Evolutionary conservation across 2,888 invertebrate species (phyloP), one percentile per base, ranked within the genome.

Genomic region (Taenaris catops): DNA sequence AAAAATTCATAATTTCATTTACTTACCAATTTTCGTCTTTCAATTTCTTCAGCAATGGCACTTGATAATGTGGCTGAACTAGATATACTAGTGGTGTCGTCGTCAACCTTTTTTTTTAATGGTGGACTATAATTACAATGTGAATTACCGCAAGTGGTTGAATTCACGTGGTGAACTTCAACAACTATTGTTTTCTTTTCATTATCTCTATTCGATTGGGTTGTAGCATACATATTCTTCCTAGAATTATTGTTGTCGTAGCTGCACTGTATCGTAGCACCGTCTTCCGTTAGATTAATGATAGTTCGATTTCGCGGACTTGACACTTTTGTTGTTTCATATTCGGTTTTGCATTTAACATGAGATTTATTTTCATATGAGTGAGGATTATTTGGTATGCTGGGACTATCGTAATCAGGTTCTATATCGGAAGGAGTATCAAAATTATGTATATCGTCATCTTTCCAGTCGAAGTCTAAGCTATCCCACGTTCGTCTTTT

Each of bases 221-320:
- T 79, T 7, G 74, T 74, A 6, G 72, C 49, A 52, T 71, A 78
- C 25, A 64, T 68, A 51, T 56, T 76, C 46, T 74, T 87, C 49
- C 69, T 81, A n/a, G 72, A 57, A 31, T 73, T 67, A 37, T 81
- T 81, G 26, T 86, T 83, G 25, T 87, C 80, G 48, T 87, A 87
- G 57, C 89, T 90, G 55, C 91, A 92, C 54, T 91, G 91, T 51
- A 93, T 93, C 3, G 91, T 91, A 26, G 92, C 92, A 23, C 92
- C 92, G 48, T 89, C 91, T 67, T 92, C 93, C 1, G 92, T 90
- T 50, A 93, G 71, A 74, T 92, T 92, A 26, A 93, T 93, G 43
- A 93, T 92, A 2, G 93, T 93, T 55, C 91, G 91, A 70, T 92
- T 92, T 43, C 90, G 89, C 40, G 88, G 83, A 32, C 46, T 52